These are phyloP conservation scores for Rhinopithecus roxellana DNA, from an alignment of 2,113 vertebrate genomes.

Conservation along the genomic window DNA sequence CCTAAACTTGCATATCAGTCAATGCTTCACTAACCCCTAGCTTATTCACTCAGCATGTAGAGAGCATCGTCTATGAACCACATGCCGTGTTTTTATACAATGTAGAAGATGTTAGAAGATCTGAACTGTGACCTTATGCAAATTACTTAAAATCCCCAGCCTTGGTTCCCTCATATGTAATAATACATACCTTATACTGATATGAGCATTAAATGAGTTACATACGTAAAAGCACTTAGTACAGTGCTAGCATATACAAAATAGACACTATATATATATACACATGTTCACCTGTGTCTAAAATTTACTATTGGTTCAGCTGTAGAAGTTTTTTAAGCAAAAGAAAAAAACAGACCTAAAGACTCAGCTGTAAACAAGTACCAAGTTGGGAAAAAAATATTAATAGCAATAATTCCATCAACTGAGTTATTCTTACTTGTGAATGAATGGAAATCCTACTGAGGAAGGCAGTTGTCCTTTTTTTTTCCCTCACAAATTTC, in stretches of 20 bases:
- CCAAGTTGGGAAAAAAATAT: background rate
- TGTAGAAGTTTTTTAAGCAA: background rate
- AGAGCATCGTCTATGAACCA: background rate
- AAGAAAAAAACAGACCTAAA: slow-evolving; percentile 21
- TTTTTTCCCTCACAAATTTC: background rate
- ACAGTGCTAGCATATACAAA: background rate
- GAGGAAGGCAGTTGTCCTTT: background rate
- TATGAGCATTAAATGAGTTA: background rate
- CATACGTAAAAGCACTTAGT: background rate
- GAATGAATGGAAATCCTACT: background rate
- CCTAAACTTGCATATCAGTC: background rate
- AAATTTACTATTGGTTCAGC: background rate
- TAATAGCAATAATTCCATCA: background rate
- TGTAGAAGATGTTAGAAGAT: background rate
- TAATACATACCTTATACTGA: background rate
- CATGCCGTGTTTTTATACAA: background rate
- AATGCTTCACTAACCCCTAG: background rate
- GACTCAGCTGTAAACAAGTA: slow-evolving; percentile 32
- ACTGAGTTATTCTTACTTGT: background rate
- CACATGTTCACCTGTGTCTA: background rate
- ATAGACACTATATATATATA: background rate
- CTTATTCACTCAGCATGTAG: background rate
- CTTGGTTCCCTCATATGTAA: background rate
- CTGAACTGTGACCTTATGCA: background rate
- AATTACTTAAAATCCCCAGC: background rate